A percentile compares a stretch with the other conserved stretches of the same genome.
Conservation (phyloP, 2,113 vertebrate species). For the Hemibagrus wyckioides region DNA sequence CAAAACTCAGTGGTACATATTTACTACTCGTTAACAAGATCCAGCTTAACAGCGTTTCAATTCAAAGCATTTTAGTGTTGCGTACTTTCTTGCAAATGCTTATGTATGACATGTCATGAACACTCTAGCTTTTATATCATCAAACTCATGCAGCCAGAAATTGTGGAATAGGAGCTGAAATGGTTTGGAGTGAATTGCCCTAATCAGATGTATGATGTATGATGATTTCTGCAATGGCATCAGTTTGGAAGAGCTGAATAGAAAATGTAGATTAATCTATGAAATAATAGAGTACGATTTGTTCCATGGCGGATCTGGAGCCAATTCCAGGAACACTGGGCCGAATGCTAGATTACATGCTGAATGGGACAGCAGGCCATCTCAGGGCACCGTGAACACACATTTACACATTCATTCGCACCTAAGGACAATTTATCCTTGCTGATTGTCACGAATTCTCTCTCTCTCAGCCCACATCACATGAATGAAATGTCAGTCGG, state of each 20-base stretch:
- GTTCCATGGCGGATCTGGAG: not conserved
- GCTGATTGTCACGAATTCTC: not conserved
- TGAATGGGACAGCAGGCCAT: not conserved
- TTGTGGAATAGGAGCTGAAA: not conserved
- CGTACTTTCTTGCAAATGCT: not conserved
- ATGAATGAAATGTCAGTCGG: not conserved
- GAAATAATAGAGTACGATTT: conserved; percentile 1
- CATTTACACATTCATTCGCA: not conserved
- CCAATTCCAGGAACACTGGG: not conserved
- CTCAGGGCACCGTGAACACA: not conserved
- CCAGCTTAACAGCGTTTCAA: not conserved
- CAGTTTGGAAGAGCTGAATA: not conserved
- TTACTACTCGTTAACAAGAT: conserved; percentile 27
- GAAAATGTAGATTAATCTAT: not conserved
- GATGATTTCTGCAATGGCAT: conserved; percentile 19
- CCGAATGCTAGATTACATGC: not conserved
- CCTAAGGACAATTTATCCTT: not conserved
- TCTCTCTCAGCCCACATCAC: not conserved
- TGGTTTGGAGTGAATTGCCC: not conserved
- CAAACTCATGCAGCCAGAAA: not conserved
- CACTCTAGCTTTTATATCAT: not conserved
- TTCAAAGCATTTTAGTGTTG: not conserved
- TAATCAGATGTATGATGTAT: conserved; percentile 4
- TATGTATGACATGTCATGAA: not conserved
- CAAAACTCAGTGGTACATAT: conserved; percentile 29